phyloP scores from a whole-genome alignment of 2,888 invertebrate species.

The Cremastobaeus sp. region DNA sequence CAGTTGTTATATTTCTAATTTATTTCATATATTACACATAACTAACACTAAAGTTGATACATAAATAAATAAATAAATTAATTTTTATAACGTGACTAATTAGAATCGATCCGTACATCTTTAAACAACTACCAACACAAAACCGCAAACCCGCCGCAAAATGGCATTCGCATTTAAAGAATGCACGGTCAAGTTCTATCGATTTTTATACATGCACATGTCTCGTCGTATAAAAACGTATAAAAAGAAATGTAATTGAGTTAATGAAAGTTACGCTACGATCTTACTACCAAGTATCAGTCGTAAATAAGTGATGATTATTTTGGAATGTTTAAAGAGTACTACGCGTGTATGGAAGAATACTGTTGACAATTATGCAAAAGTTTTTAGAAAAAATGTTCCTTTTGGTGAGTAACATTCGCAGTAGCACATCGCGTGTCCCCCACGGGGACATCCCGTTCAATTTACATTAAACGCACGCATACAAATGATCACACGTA shows the following conservation, averaged over 20 bases:
- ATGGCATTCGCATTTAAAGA: conserved; percentile 44
- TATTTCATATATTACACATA: conserved; percentile 46
- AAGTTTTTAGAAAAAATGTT: conserved; percentile 37
- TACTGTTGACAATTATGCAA: conserved; percentile 50
- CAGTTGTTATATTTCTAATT: conserved; percentile 9
- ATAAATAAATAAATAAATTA: conserved; percentile 62
- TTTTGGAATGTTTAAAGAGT: conserved; percentile 26
- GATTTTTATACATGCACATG: conserved; percentile 36
- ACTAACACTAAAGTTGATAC: conserved; percentile 40
- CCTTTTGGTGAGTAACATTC: conserved; percentile 4
- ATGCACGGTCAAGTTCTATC: conserved; percentile 60
- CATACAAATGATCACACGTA: conserved; percentile 31
- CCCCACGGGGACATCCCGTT: conserved; percentile 24
- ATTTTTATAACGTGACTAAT: conserved; percentile 43
- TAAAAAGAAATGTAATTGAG: conserved; percentile 52
- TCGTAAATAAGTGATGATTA: conserved; percentile 33
- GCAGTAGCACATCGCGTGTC: too few species aligned
- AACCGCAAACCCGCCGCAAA: conserved; percentile 21
- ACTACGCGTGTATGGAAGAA: conserved; percentile 36
- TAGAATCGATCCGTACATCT: conserved; percentile 62
- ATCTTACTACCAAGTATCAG: conserved; percentile 28
- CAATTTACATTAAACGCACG: conserved; percentile 36
- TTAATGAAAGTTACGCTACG: conserved; percentile 17
- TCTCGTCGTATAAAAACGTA: conserved; percentile 50
- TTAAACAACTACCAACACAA: conserved; percentile 38